Base-by-base conservation (phyloP, 2,113 vertebrate genomes). In the Xiphophorus maculatus region DNA sequence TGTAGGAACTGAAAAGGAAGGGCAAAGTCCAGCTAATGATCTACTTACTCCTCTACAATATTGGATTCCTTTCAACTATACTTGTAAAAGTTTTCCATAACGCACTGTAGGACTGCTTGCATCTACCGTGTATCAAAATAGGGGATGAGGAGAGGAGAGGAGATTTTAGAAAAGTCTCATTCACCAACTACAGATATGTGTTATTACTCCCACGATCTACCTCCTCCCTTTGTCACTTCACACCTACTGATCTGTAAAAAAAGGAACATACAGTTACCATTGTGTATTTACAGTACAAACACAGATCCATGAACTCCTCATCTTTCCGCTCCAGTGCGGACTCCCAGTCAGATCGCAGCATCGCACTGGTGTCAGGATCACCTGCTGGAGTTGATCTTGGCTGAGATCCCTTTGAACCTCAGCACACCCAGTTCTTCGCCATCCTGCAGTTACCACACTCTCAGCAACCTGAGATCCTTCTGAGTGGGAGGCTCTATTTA, bases 311-410 rank as follows among this genome's bases (percentile, higher is more conserved):
- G 58, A 74, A 60, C 48, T 69, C 42, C 5, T 48, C 66, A 22
- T 30, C 64, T 73, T 84, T 33, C 68, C 73, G 32, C 77, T 73
- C 22, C 68, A 17, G 32, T 29, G 8, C 27, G 27, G 12, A n/a
- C 51, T 62, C 64, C 72, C 35, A 68, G 85, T 78, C 75, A 33
- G 69, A 77, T 85, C 68, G 25, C 73, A 71, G 70, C 74, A 79
- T 83, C 40, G 22, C 51, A 70, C 51, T 32, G 69, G 71, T 84
- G 76, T 89, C 87, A 77, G 63, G 63, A 89, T 91, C 73, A 83
- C 77, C 87, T 84, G 69, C 77, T 82, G 25, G 9, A 60, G 89
- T 86, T 85, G 58, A 58, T 78, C 62, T 87, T 91, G 89, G 89
- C 89, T 69, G 3, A 12, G 42, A 51, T 79, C 74, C 66, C 65